A percentile compares a stretch with the other conserved stretches of the same genome.
Conservation (phyloP, 2,888 invertebrate species). For the Drosophila austrosaltans region DNA sequence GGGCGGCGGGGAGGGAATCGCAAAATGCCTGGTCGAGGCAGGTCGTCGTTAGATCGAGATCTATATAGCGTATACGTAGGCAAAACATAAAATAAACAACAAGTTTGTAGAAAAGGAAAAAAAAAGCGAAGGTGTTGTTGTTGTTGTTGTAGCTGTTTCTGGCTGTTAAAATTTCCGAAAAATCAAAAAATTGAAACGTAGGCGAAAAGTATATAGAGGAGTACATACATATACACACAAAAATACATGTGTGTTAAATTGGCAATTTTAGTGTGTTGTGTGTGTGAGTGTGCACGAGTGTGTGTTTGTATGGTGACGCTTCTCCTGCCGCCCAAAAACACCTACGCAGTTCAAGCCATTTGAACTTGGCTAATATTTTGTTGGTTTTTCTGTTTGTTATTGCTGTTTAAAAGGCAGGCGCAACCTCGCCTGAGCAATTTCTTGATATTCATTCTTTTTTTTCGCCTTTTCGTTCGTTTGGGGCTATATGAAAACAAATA, state of each 20-base stretch:
- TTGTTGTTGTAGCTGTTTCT: constrained; percentile 44
- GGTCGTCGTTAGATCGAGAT: constrained; percentile 18
- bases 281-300: constrained; percentile 27
- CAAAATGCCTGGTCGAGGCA: constrained; percentile 19
- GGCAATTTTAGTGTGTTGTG: constrained; percentile 34
- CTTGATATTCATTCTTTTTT: constrained; percentile 19
- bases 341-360: constrained; percentile 52
- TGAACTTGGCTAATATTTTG: constrained; percentile 70
- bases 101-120: constrained; percentile 53
- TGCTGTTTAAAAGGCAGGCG: constrained; percentile 11
- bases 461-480: constrained; percentile 7
- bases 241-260: constrained; percentile 38
- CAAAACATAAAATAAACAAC: constrained; percentile 76
- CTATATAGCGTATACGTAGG: constrained; percentile 27
- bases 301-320: constrained; percentile 20
- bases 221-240: constrained; percentile 4
- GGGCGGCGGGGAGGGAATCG: constrained; percentile 22
- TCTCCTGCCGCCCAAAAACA: constrained; percentile 7
- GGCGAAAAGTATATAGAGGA: constrained; percentile 63
- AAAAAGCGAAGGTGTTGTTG: constrained; percentile 71
- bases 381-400: neutral
- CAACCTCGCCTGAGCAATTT: constrained; percentile 41
- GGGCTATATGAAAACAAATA: constrained; percentile 75
- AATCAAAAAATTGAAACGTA: constrained; percentile 70
- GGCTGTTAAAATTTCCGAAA: constrained; percentile 65